phyloP scores from a whole-genome alignment of 2,888 invertebrate genomes.

The Tryphoninae sp. region DNA sequence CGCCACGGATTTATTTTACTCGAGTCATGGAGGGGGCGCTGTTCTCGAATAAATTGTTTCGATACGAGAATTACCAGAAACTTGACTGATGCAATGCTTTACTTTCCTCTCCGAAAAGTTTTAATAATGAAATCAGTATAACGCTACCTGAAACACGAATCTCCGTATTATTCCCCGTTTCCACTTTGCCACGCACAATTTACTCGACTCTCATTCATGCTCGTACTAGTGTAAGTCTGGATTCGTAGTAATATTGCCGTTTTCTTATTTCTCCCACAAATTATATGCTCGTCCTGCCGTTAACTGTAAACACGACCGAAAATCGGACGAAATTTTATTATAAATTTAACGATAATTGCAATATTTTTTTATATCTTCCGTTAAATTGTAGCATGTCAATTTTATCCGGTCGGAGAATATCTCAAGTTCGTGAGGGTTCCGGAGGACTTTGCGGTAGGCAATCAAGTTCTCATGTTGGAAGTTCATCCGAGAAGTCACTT shows the following conservation, averaged over 20 bases:
- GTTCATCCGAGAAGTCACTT: conserved; percentile 92
- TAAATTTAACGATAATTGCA: not conserved
- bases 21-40: conserved; percentile 13
- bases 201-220: not conserved
- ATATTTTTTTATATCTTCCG: not conserved
- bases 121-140: conserved; percentile 49
- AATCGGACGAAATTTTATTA: conserved; percentile 25
- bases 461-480: conserved; percentile 89
- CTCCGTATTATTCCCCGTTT: not conserved
- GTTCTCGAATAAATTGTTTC: conserved; percentile 39
- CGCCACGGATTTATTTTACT: conserved; percentile 33
- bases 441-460: conserved; percentile 90
- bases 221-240: not conserved
- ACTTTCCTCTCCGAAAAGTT: conserved; percentile 1
- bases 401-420: conserved; percentile 92
- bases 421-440: conserved; percentile 92
- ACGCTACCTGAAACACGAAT: not conserved
- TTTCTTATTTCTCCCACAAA: conserved; percentile 11
- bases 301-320: conserved; percentile 13
- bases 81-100: conserved; percentile 14
- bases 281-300: not conserved
- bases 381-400: conserved; percentile 88
- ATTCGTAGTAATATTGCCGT: conserved; percentile 16
- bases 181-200: not conserved
- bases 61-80: conserved; percentile 46